Base-by-base conservation (phyloP, 2,113 vertebrate species). In the Ciconia boyciana region DNA sequence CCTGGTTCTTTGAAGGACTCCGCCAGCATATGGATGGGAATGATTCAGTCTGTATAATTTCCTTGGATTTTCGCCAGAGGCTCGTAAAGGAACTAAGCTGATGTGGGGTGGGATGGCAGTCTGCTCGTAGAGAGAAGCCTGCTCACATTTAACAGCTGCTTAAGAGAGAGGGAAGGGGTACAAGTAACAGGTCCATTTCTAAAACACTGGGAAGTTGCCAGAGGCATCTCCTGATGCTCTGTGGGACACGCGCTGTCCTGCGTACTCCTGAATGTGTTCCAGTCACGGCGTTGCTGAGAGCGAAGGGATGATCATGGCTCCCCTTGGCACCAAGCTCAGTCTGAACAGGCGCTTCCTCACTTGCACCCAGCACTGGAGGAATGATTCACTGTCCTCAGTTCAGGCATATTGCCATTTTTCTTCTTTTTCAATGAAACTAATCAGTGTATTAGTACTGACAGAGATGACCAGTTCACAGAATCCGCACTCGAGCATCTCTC, bases 21-120 rank as follows among this genome's bases (percentile, higher is more conserved):
- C 83, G 58, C 93, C 61, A 51, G 69, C 81, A 89, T 51, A 94
- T 48, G 95, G 95, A 75, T 70, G 86, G 83, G 89, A 87, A 91
- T 95, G 91, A 95, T 89, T 89, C 91, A 95, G 76, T 36, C 94
- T 77, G 64, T 54, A 81, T 71, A 61, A 81, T 78, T 75, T 77
- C 91, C 91, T 62, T 96, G 95, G 89, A 51, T 48, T 87, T 62
- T 25, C 0, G n/a, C 95, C 93, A 96, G 83, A 66, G 39, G 52
- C 87, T 89, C 64, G 89, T 54, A 48, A 80, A 78, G 77, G 80
- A 87, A 26, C 72, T 48, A 44, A 85, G 58, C 61, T 4, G 11
- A 0, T 7, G 58, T 74, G 69, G 87, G 82, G 58, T 76, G 89
- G 78, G 93, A 39, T 68, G 81, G 80, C 48, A 93, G 54, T 17